Evolutionary conservation across 2,888 invertebrate species (phyloP), one percentile per base, ranked within the genome.

Genomic region (Diaphora mendica): DNA sequence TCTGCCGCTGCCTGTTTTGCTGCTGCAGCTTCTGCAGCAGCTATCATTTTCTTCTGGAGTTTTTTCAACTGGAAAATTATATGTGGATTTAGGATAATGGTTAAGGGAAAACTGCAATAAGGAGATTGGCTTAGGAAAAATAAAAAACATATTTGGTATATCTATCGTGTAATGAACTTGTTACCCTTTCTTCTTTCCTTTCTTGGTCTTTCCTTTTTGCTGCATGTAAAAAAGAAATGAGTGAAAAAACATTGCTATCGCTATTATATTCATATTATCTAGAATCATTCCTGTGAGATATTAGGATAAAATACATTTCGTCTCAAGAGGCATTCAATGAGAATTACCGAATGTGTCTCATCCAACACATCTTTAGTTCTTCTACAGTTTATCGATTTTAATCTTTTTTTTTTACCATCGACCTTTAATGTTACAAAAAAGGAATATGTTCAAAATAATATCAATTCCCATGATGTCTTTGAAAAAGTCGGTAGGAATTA

Each of bases 181-280:
- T 90, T 92, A 92, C 17, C 82, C 86, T 86, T 95, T 95, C 87
- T 95, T 96, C 87, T 95, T 95, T 66, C 92, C 93, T 80, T 94
- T 95, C 87, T 93, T 95, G 78, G 88, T 90, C 85, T 92, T 95
- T 81, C 92, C 94, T 89, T 94, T 95, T 72, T 90, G 94, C 91
- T 91, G 94, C 91, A 74, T 91, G 89, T 81, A 88, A 89, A 78
- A 71, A 79, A 83, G 76, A 81, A 67, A 64, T 66, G 68, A 26
- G 33, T 66, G 11, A 23, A 42, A 44, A 20, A 23, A 5, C 1
- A 26, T 15, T 55, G 11, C n/a, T 55, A 26, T 26, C 15, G 15
- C 5, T 30, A 13, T 62, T 7, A 30, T 26, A 30, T 62, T 15
- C 26, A 59, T 4, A 30, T 15, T 30, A 62, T 59, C 59, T 59